Conservation (phyloP, 2,888 invertebrate genomes). For the Griposia aprilina region DNA sequence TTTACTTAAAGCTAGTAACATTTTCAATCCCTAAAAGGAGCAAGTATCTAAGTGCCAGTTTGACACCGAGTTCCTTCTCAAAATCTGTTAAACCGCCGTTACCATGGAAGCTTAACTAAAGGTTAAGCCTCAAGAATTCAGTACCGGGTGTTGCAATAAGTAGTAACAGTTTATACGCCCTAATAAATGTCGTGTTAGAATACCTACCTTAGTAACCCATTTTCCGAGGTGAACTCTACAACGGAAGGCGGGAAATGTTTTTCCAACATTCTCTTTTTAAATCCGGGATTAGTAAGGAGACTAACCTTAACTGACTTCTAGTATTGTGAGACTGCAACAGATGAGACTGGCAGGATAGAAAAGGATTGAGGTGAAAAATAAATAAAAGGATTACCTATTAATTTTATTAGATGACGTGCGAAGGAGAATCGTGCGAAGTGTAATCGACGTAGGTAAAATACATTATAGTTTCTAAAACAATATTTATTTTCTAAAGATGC, state of each 20-base stretch:
- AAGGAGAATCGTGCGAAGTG: background rate
- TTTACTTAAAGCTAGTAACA: background rate
- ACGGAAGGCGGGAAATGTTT: constrained; percentile 34
- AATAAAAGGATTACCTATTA: background rate
- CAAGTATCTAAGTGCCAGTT: constrained; percentile 4
- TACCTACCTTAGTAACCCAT: constrained; percentile 51
- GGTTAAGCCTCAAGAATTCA: constrained; percentile 20
- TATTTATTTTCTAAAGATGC: background rate
- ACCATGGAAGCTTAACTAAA: constrained; percentile 30
- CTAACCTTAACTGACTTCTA: constrained; percentile 28
- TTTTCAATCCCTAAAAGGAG: background rate
- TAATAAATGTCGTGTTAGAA: constrained; percentile 46
- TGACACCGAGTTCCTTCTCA: constrained; percentile 2
- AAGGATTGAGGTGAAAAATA: background rate
- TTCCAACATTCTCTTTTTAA: constrained; percentile 43
- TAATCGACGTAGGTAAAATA: background rate
- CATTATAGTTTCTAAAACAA: background rate
- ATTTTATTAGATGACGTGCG: constrained; percentile 6
- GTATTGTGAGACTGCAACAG: constrained; percentile 6
- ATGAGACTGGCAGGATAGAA: constrained; percentile 10
- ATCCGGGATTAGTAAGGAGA: constrained; percentile 24
- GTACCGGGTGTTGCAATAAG: constrained; percentile 42
- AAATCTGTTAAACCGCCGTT: constrained; percentile 38
- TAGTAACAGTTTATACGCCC: constrained; percentile 49
- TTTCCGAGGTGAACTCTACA: constrained; percentile 43